These are phyloP conservation scores for Cryptocheilus praepositus DNA, from an alignment of 2,888 invertebrate genomes.

Conservation along the genomic window DNA sequence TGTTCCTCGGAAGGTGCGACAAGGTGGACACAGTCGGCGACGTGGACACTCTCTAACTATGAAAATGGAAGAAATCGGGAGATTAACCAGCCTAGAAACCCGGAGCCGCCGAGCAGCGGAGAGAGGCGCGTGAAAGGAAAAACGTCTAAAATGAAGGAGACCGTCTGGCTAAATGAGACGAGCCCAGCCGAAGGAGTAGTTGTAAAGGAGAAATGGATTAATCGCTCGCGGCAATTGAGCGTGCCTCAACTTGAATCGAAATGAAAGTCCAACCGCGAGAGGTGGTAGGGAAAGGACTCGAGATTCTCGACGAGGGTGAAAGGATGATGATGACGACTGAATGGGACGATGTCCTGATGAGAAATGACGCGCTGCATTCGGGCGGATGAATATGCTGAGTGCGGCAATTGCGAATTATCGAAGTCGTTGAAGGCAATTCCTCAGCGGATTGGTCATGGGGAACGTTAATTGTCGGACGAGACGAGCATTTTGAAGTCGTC, in stretches of 20 bases:
- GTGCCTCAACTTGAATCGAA: conserved; percentile 22
- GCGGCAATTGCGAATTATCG: too few relatives aligned
- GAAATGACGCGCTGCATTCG: neutral
- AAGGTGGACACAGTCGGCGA: conserved; percentile 20
- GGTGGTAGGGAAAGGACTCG: too few relatives aligned
- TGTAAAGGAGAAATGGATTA: conserved; percentile 46
- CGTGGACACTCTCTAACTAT: conserved; percentile 18
- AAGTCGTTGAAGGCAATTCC: too few relatives aligned
- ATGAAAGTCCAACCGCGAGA: conserved; percentile 5
- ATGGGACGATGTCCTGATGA: neutral
- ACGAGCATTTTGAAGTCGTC: too few relatives aligned
- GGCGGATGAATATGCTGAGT: too few relatives aligned
- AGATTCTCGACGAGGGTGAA: conserved; percentile 4
- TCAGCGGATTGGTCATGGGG: too few relatives aligned
- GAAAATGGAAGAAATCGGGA: conserved; percentile 30
- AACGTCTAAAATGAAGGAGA: neutral
- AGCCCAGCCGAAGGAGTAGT: conserved; percentile 23
- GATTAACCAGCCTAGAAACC: too few relatives aligned
- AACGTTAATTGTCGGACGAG: too few relatives aligned
- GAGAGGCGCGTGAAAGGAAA: conserved; percentile 44
- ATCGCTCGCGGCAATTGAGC: conserved; percentile 32
- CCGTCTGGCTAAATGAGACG: neutral
- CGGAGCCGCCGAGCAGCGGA: neutral
- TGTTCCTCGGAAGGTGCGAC: conserved; percentile 7
- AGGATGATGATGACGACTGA: neutral